Evolutionary conservation across 2,888 invertebrate genomes (phyloP).

Genomic region (Acrocyrtus sp.): DNA sequence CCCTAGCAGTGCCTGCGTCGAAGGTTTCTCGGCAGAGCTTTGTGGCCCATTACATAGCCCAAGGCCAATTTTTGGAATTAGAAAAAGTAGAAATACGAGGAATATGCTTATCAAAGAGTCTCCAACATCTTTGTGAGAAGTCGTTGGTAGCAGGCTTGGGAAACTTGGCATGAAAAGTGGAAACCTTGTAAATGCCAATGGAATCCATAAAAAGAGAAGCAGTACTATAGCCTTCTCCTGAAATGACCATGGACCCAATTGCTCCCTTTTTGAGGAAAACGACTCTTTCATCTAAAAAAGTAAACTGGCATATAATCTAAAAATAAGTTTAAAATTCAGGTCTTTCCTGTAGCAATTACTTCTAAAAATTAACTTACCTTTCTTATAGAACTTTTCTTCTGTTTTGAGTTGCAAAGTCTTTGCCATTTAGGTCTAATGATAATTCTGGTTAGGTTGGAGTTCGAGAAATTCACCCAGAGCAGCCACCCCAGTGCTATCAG

Average conservation of each 20-base stretch:
- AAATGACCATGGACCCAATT: not conserved
- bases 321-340: too few relatives aligned
- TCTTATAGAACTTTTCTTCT: too few relatives aligned
- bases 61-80: conserved; percentile 15
- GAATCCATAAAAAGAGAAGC: too few relatives aligned
- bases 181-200: not conserved
- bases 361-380: too few relatives aligned
- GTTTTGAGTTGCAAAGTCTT: not conserved
- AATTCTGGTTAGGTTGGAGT: too few relatives aligned
- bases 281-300: not conserved
- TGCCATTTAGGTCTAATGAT: too few relatives aligned
- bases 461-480: too few relatives aligned
- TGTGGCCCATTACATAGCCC: conserved; percentile 12
- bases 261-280: not conserved
- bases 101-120: conserved; percentile 6
- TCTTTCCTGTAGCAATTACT: too few relatives aligned
- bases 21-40: conserved; percentile 8
- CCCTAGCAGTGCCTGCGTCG: conserved; percentile 4
- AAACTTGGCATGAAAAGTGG: conserved; percentile 14
- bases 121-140: conserved; percentile 7
- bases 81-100: conserved; percentile 10
- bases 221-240: not conserved
- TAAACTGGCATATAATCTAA: too few relatives aligned
- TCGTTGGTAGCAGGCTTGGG: not conserved
- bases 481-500: conserved; percentile 1